Evolutionary conservation across 2,113 vertebrate species (phyloP).

Genomic region (Hemibagrus wyckioides): DNA sequence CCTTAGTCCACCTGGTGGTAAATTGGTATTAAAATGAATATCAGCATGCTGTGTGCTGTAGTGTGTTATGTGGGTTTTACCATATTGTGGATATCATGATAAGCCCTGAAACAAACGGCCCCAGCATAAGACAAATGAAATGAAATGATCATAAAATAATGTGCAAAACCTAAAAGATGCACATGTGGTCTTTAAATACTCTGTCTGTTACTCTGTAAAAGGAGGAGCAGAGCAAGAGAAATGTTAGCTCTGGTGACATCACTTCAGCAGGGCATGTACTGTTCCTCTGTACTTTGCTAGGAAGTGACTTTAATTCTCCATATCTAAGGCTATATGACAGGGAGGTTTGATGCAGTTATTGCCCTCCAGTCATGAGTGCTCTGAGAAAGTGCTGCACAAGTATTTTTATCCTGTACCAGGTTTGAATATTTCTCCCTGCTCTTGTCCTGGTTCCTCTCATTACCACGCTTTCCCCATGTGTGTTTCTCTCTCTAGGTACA

Average conservation of each 20-base stretch:
- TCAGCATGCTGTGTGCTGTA: too few species aligned
- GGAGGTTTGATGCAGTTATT: neutral
- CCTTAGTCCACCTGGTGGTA: too few species aligned
- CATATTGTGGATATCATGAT: too few species aligned
- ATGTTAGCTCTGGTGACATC: neutral
- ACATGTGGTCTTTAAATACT: too few species aligned
- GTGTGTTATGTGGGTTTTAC: too few species aligned
- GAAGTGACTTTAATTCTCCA: neutral
- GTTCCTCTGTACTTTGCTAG: neutral
- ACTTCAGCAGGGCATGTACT: neutral
- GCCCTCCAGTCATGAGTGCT: neutral
- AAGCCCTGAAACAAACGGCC: too few species aligned
- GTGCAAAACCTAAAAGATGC: too few species aligned
- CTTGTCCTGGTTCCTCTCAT: neutral
- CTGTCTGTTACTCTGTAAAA: too few species aligned
- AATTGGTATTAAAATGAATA: too few species aligned
- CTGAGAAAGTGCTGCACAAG: neutral
- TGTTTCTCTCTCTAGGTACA: slow-evolving; percentile 79
- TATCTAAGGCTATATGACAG: neutral
- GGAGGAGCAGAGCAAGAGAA: neutral
- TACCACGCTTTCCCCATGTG: neutral
- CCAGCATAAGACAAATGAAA: too few species aligned
- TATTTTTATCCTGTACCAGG: neutral
- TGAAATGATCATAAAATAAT: too few species aligned
- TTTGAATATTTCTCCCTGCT: neutral